These are phyloP conservation scores for Malacosoma neustria DNA, from an alignment of 2,888 invertebrate species.

Conservation along the genomic window DNA sequence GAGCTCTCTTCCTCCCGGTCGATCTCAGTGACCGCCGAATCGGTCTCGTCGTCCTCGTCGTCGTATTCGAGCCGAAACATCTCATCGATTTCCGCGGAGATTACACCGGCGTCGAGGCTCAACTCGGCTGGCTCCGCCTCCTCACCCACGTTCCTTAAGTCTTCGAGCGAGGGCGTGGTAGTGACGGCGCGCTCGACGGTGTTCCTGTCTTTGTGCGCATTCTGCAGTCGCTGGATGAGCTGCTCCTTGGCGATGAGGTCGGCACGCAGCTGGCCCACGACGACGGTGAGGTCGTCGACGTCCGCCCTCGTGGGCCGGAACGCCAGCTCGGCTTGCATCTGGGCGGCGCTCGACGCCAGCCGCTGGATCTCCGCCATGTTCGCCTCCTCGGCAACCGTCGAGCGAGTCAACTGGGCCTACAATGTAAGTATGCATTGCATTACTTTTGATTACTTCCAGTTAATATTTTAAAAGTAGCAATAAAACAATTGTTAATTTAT, in stretches of 20 bases:
- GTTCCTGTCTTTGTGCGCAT: constrained; percentile 15
- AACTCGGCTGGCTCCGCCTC: constrained; percentile 18
- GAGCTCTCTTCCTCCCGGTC: constrained; percentile 23
- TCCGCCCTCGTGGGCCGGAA: constrained; percentile 74
- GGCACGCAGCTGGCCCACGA: constrained; percentile 37
- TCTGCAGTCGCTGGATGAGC: constrained; percentile 27
- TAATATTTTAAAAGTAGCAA: no score
- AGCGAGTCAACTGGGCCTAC: constrained; percentile 52
- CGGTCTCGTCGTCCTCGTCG: constrained; percentile 57
- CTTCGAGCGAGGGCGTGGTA: constrained; percentile 28
- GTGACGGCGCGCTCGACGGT: constrained; percentile 23
- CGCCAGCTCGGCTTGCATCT: constrained; percentile 73
- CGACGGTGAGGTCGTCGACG: constrained; percentile 70
- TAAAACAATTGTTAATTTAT: no score
- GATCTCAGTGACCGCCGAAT: constrained; percentile 53
- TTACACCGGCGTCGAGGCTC: constrained; percentile 40
- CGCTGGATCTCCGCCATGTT: constrained; percentile 75
- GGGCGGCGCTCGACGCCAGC: constrained; percentile 58
- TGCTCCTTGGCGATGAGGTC: constrained; percentile 34
- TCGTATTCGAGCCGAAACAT: constrained; percentile 62
- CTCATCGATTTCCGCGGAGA: constrained; percentile 62
- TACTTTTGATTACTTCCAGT: no score
- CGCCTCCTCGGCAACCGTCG: constrained; percentile 71
- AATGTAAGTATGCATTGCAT: constrained; percentile 5
- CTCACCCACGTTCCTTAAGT: constrained; percentile 17